A percentile compares a stretch with the other conserved stretches of the same genome.
Evolutionary conservation across 1,140 invertebrate genomes (phyloP).

Genomic region (Pantala flavescens): DNA sequence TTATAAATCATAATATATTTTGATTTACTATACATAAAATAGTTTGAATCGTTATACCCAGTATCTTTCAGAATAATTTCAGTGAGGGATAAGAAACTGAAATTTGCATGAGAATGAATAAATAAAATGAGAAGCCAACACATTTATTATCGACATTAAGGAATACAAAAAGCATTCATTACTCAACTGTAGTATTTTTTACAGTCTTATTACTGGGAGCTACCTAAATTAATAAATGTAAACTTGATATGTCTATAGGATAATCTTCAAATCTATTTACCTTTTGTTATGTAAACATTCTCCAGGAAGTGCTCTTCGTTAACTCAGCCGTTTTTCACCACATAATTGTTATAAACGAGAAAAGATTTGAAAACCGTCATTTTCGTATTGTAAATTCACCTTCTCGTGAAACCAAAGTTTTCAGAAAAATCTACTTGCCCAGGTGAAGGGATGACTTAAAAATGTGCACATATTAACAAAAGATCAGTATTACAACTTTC

Average conservation of each 20-base stretch:
- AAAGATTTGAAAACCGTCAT: constrained; percentile 1
- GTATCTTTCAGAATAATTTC: no score
- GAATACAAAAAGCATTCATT: constrained; percentile 10
- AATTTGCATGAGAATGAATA: no score
- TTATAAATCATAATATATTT: no score
- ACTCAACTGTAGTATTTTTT: constrained; percentile 9
- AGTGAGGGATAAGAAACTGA: no score
- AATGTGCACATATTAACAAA: background rate
- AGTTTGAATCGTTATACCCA: no score
- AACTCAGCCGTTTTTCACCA: background rate
- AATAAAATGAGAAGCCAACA: background rate
- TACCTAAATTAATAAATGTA: background rate
- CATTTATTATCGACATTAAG: constrained; percentile 10
- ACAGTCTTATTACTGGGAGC: constrained; percentile 8
- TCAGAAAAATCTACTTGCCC: background rate
- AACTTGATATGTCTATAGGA: constrained; percentile 10
- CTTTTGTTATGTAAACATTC: background rate
- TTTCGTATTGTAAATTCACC: background rate
- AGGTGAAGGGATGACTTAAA: background rate
- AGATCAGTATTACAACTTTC: background rate
- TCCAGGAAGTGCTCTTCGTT: background rate
- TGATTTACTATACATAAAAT: no score
- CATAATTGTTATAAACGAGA: background rate
- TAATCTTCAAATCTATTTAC: constrained; percentile 3
- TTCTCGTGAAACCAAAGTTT: background rate